Evolutionary conservation across 2,888 invertebrate species (phyloP).

Genomic region (Resseliella maxima): DNA sequence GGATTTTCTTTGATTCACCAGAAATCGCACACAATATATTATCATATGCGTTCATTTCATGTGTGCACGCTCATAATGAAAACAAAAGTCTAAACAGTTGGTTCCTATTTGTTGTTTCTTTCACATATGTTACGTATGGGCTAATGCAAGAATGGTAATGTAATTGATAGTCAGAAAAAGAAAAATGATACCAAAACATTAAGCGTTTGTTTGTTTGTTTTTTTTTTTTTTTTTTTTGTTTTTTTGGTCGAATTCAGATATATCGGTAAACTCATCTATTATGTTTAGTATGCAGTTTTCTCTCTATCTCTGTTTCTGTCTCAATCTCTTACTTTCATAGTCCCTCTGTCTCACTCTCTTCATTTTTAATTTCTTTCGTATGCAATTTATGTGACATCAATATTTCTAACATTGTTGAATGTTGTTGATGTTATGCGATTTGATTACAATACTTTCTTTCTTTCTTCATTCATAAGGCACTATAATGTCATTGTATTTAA

Average conservation of each 20-base stretch:
- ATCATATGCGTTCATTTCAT: not conserved
- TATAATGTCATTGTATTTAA: not conserved
- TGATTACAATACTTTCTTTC: not conserved
- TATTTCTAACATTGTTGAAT: not conserved
- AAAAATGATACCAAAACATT: not conserved
- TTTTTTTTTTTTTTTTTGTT: no score
- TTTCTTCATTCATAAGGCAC: not conserved
- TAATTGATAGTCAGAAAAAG: not conserved
- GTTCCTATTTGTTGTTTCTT: not conserved
- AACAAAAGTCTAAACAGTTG: not conserved
- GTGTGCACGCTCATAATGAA: conserved; percentile 3
- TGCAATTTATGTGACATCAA: not conserved
- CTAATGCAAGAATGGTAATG: not conserved
- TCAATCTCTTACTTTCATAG: no score
- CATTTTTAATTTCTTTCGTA: not conserved
- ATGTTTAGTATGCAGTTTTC: not conserved
- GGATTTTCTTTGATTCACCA: conserved; percentile 2
- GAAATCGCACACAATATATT: not conserved
- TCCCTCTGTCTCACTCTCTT: no score
- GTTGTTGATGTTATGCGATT: not conserved
- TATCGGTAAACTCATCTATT: not conserved
- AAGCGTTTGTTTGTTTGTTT: no score
- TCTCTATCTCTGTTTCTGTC: no score
- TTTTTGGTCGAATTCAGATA: not conserved
- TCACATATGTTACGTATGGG: not conserved